Evolutionary conservation across 2,888 invertebrate species (phyloP).

Genomic region (Thysanoteuthis rhombus): DNA sequence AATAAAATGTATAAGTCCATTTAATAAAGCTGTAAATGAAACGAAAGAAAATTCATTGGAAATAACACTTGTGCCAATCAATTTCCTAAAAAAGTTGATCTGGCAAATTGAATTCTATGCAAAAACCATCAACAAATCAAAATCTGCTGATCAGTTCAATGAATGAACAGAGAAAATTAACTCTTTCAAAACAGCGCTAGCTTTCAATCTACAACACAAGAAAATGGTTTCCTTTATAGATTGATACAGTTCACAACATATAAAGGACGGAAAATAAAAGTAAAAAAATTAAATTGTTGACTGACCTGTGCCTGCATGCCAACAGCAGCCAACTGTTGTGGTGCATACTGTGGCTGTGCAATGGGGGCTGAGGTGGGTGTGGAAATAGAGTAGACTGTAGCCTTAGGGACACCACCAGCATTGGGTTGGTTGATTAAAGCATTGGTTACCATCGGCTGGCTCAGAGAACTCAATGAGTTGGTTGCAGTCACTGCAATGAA

Average conservation of each 20-base stretch:
- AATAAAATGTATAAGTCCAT: no score
- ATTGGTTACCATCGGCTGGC: conserved; percentile 35
- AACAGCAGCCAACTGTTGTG: conserved; percentile 52
- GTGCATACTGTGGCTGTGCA: conserved; percentile 47
- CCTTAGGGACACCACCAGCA: conserved; percentile 40
- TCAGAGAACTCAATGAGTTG: conserved; percentile 30
- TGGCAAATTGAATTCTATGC: no score
- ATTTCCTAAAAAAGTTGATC: no score
- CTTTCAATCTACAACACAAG: neutral
- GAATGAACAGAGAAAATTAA: no score
- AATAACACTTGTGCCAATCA: no score
- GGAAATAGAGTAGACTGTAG: conserved; percentile 53
- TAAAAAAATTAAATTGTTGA: neutral
- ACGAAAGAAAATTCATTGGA: no score
- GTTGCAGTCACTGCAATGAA: conserved; percentile 35
- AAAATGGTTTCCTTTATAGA: neutral
- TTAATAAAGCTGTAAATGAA: no score
- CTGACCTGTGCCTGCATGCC: conserved; percentile 44
- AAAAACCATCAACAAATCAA: no score
- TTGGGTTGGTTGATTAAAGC: conserved; percentile 43
- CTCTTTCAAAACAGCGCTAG: no score
- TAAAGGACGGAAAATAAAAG: neutral
- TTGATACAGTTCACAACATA: neutral
- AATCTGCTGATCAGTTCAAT: no score
- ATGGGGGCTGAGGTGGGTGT: conserved; percentile 43